A percentile compares a stretch with the other conserved stretches of the same genome.
phyloP scores from a whole-genome alignment of 1,140 invertebrate species.

The Hydropsyche tenuis region DNA sequence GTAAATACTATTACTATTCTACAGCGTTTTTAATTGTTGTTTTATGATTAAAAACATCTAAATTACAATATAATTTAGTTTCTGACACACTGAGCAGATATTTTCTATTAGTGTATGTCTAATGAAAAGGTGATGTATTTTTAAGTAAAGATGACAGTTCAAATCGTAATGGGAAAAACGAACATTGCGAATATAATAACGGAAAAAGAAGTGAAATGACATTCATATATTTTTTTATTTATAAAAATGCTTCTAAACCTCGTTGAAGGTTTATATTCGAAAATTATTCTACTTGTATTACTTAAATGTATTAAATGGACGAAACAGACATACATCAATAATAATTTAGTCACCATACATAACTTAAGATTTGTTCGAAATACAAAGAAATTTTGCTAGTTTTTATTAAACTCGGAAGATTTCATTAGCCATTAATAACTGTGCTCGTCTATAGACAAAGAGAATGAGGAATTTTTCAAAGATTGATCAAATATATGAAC shows the following conservation, averaged over 20 bases:
- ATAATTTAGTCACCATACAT: conserved; percentile 36
- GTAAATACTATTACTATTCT: conserved; percentile 49
- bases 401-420: not conserved
- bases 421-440: not conserved
- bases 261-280: not conserved
- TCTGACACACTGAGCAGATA: conserved; percentile 46
- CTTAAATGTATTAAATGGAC: conserved; percentile 49
- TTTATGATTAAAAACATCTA: conserved; percentile 50
- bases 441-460: not conserved
- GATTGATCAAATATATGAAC: not conserved
- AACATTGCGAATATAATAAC: not conserved
- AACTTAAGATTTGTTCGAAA: not conserved
- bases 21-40: conserved; percentile 47
- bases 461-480: not conserved
- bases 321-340: conserved; percentile 48
- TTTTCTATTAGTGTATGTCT: conserved; percentile 44
- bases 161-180: conserved; percentile 11
- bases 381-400: not conserved
- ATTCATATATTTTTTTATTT: too few relatives aligned
- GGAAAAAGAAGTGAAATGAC: not conserved
- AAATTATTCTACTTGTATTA: conserved; percentile 43
- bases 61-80: conserved; percentile 48
- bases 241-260: too few relatives aligned
- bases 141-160: not conserved
- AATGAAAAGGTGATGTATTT: conserved; percentile 43